Evolutionary conservation across 2,797 vertebrate species (phyloP).

Genomic region (Perodicticus potto): DNA sequence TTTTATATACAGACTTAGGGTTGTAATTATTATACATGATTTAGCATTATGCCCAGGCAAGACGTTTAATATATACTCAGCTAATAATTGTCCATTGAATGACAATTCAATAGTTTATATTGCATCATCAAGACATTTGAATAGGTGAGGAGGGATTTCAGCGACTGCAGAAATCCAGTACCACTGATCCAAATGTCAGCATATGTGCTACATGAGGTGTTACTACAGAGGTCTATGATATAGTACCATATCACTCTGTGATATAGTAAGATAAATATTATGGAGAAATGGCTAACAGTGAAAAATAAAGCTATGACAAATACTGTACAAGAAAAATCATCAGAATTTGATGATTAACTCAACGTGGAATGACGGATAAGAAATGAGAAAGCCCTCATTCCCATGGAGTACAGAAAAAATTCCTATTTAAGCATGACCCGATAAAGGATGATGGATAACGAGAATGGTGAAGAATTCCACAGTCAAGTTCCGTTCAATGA

Average conservation of each 20-base stretch:
- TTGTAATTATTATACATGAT: constrained; percentile 40
- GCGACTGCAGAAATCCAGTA: not conserved
- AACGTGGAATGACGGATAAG: not conserved
- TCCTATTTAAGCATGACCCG: not conserved
- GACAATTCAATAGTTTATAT: not conserved
- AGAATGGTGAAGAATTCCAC: not conserved
- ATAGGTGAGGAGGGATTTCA: not conserved
- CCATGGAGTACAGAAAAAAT: not conserved
- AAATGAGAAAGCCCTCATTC: not conserved
- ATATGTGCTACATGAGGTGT: not conserved
- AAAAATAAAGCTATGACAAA: not conserved
- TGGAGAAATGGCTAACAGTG: not conserved
- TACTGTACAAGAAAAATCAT: not conserved
- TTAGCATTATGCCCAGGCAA: not conserved
- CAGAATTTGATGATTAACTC: not conserved
- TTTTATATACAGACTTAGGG: not conserved
- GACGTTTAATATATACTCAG: constrained; percentile 20
- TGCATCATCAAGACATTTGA: not conserved
- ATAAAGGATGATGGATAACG: not conserved
- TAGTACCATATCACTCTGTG: not conserved
- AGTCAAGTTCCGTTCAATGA: not conserved
- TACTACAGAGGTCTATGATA: not conserved
- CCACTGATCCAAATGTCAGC: not conserved
- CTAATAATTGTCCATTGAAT: constrained; percentile 49
- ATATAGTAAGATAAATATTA: not conserved